Conservation (phyloP, 2,888 invertebrate genomes). For the Muschampia plurimacula region DNA sequence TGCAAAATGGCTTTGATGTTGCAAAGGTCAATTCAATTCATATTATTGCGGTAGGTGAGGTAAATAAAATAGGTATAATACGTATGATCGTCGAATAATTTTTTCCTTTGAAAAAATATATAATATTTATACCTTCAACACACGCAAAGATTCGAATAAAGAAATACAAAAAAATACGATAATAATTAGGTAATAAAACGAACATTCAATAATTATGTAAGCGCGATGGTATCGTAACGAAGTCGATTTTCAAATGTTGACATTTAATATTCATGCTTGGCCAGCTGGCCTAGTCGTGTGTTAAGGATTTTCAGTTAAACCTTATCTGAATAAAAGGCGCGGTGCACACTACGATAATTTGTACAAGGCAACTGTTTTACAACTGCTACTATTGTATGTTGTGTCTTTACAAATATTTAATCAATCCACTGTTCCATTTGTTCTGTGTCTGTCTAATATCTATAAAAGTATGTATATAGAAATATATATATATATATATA, state of each 20-base stretch:
- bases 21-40: too few species aligned
- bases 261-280: conserved; percentile 27
- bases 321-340: conserved; percentile 16
- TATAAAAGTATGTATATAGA: too few species aligned
- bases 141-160: not conserved
- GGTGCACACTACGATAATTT: not conserved
- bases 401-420: too few species aligned
- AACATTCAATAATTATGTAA: conserved; percentile 12
- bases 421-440: too few species aligned
- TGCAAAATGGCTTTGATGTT: too few species aligned
- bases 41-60: too few species aligned
- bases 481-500: too few species aligned
- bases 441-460: too few species aligned
- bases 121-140: not conserved
- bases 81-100: too few species aligned
- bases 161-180: not conserved
- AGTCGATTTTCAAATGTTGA: conserved; percentile 22
- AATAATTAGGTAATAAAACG: conserved; percentile 11
- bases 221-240: conserved; percentile 6
- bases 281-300: conserved; percentile 5
- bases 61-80: too few species aligned
- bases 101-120: not conserved
- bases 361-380: not conserved
- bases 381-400: not conserved
- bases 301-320: conserved; percentile 32